These are phyloP conservation scores for Pseudobourletiella spinata DNA, from an alignment of 1,140 invertebrate genomes.

Conservation along the genomic window DNA sequence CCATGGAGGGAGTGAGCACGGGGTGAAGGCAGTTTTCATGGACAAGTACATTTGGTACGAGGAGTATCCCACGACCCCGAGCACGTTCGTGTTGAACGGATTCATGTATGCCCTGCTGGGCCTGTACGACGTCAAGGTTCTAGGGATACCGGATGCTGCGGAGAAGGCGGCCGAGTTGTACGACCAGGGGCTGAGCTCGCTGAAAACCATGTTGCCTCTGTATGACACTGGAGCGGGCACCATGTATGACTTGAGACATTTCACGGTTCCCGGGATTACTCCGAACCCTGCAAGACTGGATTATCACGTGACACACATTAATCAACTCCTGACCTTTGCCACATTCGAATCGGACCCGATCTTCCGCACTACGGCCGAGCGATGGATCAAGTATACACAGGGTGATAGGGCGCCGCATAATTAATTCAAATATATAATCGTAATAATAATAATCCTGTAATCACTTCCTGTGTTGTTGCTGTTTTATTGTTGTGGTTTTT, in stretches of 20 bases:
- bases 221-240: conserved; percentile 94
- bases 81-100: conserved; percentile 94
- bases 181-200: conserved; percentile 72
- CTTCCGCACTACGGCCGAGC: conserved; percentile 70
- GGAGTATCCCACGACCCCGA: conserved; percentile 93
- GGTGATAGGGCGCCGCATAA: conserved; percentile 90
- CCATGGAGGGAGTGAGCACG: conserved; percentile 45
- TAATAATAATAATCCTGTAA: too few species aligned
- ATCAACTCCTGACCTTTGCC: conserved; percentile 81
- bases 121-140: conserved; percentile 78
- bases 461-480: too few species aligned
- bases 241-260: conserved; percentile 91
- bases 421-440: conserved; percentile 43
- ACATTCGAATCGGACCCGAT: conserved; percentile 78
- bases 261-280: conserved; percentile 68
- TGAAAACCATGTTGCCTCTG: conserved; percentile 80
- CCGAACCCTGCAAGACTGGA: conserved; percentile 88
- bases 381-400: conserved; percentile 93
- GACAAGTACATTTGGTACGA: conserved; percentile 86
- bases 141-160: conserved; percentile 46
- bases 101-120: conserved; percentile 97
- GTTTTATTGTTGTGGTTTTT: too few species aligned
- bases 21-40: conserved; percentile 75
- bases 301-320: conserved; percentile 96
- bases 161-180: conserved; percentile 67